Conservation (phyloP, 2,113 vertebrate genomes). For the Ptilonorhynchus violaceus region DNA sequence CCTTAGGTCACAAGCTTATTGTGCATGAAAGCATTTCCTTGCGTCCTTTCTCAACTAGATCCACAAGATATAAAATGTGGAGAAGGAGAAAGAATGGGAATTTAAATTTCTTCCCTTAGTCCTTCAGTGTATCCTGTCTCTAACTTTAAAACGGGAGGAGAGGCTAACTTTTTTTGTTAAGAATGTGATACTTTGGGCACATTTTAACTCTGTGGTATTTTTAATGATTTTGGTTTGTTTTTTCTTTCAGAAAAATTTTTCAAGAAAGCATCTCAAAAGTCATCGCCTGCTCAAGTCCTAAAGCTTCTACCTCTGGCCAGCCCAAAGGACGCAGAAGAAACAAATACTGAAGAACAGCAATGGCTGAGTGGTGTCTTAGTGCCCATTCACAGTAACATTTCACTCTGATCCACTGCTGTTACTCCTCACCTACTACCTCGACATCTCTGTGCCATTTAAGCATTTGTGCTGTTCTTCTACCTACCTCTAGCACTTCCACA, state of each 20-base stretch:
- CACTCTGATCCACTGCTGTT: background rate
- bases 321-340: background rate
- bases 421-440: background rate
- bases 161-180: background rate
- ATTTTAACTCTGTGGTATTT: background rate
- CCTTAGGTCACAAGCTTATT: background rate
- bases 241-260: background rate
- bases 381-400: background rate
- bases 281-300: fast-evolving
- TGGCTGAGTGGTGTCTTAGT: background rate
- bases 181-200: background rate
- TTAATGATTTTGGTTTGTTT: background rate
- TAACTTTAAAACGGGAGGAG: background rate
- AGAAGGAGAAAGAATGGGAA: background rate
- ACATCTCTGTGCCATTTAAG: background rate
- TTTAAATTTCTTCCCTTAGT: background rate
- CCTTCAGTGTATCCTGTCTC: background rate
- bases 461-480: background rate
- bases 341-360: background rate
- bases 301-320: background rate
- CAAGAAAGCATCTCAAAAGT: background rate
- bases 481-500: background rate
- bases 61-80: background rate
- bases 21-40: background rate
- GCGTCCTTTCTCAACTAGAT: background rate